phyloP scores from a whole-genome alignment of 2,888 invertebrate species.

The Zele albiditarsus region DNA sequence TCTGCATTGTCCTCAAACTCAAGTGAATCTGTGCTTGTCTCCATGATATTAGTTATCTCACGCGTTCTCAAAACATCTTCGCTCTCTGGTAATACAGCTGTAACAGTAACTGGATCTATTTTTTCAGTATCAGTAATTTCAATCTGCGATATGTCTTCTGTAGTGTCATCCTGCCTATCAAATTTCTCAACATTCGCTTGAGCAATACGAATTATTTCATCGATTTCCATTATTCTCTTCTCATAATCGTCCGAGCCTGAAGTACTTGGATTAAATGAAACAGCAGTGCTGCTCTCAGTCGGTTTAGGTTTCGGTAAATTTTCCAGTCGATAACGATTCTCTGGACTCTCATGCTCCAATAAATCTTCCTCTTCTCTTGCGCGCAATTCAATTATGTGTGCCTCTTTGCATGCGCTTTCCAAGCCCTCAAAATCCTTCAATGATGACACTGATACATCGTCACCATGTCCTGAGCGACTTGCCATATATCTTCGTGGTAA shows the following conservation, averaged over 20 bases:
- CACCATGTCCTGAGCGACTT: slow-evolving; percentile 84
- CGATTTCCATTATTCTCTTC: slow-evolving; percentile 80
- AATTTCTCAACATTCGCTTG: slow-evolving; percentile 80
- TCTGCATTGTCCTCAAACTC: slow-evolving; percentile 73
- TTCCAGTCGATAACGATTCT: slow-evolving; percentile 77
- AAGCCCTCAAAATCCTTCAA: slow-evolving; percentile 94
- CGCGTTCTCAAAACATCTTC: slow-evolving; percentile 38
- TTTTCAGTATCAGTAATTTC: slow-evolving; percentile 58
- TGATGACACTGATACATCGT: slow-evolving; percentile 90
- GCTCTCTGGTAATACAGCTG: slow-evolving; percentile 33
- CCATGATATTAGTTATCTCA: slow-evolving; percentile 75
- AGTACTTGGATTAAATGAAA: slow-evolving; percentile 72
- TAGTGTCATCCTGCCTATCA: slow-evolving; percentile 75
- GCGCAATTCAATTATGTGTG: slow-evolving; percentile 86
- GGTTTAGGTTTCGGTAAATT: slow-evolving; percentile 59
- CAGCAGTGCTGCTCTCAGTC: slow-evolving; percentile 64
- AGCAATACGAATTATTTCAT: slow-evolving; percentile 80
- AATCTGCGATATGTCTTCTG: slow-evolving; percentile 75
- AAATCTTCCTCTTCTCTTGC: slow-evolving; percentile 90
- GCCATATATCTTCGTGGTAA: slow-evolving; percentile 82
- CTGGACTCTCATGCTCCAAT: slow-evolving; percentile 79
- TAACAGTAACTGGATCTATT: slow-evolving; percentile 45
- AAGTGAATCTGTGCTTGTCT: slow-evolving; percentile 79
- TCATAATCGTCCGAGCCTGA: slow-evolving; percentile 79
- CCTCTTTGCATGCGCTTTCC: slow-evolving; percentile 90